These are phyloP conservation scores for Cryptocephalus moraei DNA, from an alignment of 2,888 invertebrate genomes.

Conservation along the genomic window DNA sequence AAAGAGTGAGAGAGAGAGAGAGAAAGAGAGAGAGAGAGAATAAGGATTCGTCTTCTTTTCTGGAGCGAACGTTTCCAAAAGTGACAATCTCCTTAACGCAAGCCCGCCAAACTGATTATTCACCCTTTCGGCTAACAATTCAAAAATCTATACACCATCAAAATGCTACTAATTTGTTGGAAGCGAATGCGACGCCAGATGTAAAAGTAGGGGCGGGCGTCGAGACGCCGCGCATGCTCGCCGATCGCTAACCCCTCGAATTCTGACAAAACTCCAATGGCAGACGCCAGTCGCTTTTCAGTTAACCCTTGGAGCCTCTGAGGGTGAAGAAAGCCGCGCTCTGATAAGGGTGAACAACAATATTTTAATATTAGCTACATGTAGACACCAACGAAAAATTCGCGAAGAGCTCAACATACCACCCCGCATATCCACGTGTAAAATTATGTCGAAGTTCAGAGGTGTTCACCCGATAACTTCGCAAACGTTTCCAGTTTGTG, in stretches of 20 bases:
- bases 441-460: too few species aligned
- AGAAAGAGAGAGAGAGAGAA: too few species aligned
- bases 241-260: conserved; percentile 20
- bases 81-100: background rate
- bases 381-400: too few species aligned
- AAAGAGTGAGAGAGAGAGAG: too few species aligned
- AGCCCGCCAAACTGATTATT: conserved; percentile 14
- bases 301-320: conserved; percentile 29
- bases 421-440: too few species aligned
- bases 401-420: too few species aligned
- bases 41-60: background rate
- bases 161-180: conserved; percentile 39
- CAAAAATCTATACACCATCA: conserved; percentile 40
- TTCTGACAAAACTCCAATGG: conserved; percentile 35
- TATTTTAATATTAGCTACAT: too few species aligned
- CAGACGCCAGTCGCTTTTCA: conserved; percentile 31
- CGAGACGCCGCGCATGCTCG: conserved; percentile 31
- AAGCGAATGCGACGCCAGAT: conserved; percentile 37
- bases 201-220: conserved; percentile 30
- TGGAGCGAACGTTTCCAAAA: background rate
- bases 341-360: too few species aligned
- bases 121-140: conserved; percentile 33
- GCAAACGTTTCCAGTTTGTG: too few species aligned
- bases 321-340: conserved; percentile 8
- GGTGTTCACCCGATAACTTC: too few species aligned